Conservation (phyloP, 2,888 invertebrate species). For the Tuberolachnus salignus region DNA sequence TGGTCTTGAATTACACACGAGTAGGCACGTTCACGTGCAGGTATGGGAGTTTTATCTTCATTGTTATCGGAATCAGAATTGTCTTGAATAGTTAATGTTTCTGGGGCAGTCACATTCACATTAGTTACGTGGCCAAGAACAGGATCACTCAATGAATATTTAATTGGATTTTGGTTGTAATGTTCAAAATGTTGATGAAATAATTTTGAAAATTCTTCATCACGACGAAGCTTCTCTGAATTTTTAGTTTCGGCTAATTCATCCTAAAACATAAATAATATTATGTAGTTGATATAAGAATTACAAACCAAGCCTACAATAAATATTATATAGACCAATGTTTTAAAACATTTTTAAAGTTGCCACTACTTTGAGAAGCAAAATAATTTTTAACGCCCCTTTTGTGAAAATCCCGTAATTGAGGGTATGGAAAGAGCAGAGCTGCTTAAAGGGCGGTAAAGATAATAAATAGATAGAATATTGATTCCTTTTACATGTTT, state of each 20-base stretch:
- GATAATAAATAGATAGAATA: no score
- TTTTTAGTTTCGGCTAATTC: background rate
- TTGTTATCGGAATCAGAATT: background rate
- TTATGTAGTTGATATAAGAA: background rate
- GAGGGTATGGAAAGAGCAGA: no score
- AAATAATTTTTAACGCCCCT: no score
- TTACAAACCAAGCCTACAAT: no score
- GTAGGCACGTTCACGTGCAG: slow-evolving; percentile 31
- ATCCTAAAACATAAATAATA: slow-evolving; percentile 16
- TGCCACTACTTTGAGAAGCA: no score
- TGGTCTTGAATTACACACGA: background rate
- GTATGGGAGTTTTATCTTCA: slow-evolving; percentile 18
- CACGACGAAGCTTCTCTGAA: background rate
- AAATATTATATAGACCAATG: no score
- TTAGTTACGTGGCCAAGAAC: background rate
- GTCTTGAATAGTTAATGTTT: background rate
- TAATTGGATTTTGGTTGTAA: slow-evolving; percentile 46
- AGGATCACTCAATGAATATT: slow-evolving; percentile 32
- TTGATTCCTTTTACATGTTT: no score
- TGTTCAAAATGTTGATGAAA: slow-evolving; percentile 44
- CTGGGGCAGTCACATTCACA: background rate
- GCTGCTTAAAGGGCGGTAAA: no score
- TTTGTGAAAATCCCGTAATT: no score
- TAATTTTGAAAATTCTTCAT: slow-evolving; percentile 25
- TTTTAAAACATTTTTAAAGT: no score